Base-by-base conservation (phyloP, 1,140 invertebrate species). In the Bombus waltoni region DNA sequence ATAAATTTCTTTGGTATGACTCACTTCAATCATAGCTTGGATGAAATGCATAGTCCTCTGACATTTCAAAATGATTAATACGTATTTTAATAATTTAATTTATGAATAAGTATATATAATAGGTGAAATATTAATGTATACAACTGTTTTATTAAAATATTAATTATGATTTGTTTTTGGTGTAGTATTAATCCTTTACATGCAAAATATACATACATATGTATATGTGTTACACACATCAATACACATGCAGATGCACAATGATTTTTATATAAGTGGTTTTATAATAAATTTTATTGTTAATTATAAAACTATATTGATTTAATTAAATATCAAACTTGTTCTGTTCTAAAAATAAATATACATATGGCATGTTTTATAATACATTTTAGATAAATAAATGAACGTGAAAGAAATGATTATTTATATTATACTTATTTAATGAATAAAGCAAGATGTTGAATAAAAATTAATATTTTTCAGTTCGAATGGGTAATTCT, bases 401-500 rank as follows among this genome's bases (percentile, higher is more conserved):
- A 81, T 68, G 40, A 76, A 38, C 38, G 44, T 18, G 44, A 35
- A 75, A 3, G n/a, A 82, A 66, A 75, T 42, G 10, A 75, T 68
- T 68, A 53, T 57, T 53, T 81, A 70, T 32, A 70, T 32, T 77
- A 77, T 83, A 4, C 18, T 32, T 68, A 15, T 32, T 70, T 28
- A 53, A 68, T 77, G 8, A n/a, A 68, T 57, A n/a, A 57, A 68
- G 25, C 8, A 42, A 18, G 2, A 77, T 70, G 8, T 77, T 83
- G 53, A 73, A 65, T 18, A 11, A 25, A 44, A 28, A 59, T 22
- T 57, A 44, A 68, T 13, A 44, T 85, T 66, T 72, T 85, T 38
- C 57, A 68, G 57, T 47, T 89, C 89, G 92, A 92, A 95, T 94
- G 94, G 94, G 94, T 79, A 94, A 94, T 93, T 90, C 89, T 71